Conservation (phyloP, 1,140 invertebrate genomes). For the Glossosoma conforme region DNA sequence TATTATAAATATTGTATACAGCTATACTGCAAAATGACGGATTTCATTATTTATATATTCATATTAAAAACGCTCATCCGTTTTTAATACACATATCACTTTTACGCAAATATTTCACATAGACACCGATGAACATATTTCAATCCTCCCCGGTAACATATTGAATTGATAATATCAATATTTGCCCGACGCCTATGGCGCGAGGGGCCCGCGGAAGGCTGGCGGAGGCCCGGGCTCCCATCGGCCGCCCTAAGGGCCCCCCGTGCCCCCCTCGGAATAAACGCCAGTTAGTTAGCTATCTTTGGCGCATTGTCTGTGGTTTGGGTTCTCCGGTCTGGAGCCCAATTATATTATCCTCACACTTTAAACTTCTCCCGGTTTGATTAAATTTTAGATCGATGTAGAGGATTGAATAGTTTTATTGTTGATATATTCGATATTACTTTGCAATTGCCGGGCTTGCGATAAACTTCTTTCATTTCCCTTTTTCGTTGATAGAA, state of each 20-base stretch:
- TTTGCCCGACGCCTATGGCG: slow-evolving; percentile 22
- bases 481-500: too few species aligned
- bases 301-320: slow-evolving; percentile 14
- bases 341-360: slow-evolving; percentile 15
- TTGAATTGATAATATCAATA: slow-evolving; percentile 20
- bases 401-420: too few species aligned
- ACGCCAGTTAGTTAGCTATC: slow-evolving; percentile 17
- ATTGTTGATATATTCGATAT: too few species aligned
- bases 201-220: neutral
- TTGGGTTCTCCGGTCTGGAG: slow-evolving; percentile 19
- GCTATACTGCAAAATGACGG: too few species aligned
- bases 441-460: too few species aligned
- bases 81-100: too few species aligned
- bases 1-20: too few species aligned
- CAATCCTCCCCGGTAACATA: slow-evolving; percentile 1
- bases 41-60: too few species aligned
- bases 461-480: too few species aligned
- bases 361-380: too few species aligned
- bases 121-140: neutral
- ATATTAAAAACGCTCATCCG: too few species aligned
- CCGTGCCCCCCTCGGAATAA: neutral
- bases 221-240: neutral
- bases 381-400: too few species aligned
- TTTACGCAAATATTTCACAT: slow-evolving; percentile 1
- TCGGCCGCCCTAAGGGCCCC: neutral